Percentiles rank a stretch among this genome's conserved stretches.
These are phyloP conservation scores for Chrysodeixis includens DNA, from an alignment of 2,888 invertebrate genomes.

Conservation along the genomic window DNA sequence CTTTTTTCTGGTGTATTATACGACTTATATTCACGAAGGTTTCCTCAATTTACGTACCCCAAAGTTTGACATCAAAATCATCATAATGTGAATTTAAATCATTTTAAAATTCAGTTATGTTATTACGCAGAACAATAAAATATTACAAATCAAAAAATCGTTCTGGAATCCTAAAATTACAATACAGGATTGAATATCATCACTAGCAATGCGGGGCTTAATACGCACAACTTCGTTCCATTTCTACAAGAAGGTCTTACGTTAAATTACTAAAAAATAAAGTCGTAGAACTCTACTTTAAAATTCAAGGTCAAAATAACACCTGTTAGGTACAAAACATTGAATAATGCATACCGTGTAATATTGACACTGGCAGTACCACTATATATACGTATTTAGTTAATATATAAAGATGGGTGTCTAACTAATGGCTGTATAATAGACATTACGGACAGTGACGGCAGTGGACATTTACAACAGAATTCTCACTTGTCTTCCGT, in stretches of 20 bases:
- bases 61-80: not conserved
- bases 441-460: conserved; percentile 4
- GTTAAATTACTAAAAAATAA: conserved; percentile 7
- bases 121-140: not conserved
- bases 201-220: not conserved
- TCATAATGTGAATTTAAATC: not conserved
- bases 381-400: not conserved
- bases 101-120: not conserved
- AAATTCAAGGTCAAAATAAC: conserved; percentile 48
- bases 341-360: conserved; percentile 33
- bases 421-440: conserved; percentile 1
- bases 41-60: not conserved
- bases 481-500: not conserved
- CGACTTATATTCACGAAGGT: too few species aligned
- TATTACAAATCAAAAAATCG: not conserved
- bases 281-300: conserved; percentile 40
- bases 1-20: not conserved
- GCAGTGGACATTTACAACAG: not conserved
- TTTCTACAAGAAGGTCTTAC: conserved; percentile 25
- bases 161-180: too few species aligned
- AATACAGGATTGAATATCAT: not conserved
- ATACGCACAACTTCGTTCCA: not conserved
- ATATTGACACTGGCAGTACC: conserved; percentile 5
- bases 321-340: conserved; percentile 38
- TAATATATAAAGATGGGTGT: not conserved